These are phyloP conservation scores for Sphyrna mokarran DNA, from an alignment of 2,113 vertebrate species.

Conservation along the genomic window DNA sequence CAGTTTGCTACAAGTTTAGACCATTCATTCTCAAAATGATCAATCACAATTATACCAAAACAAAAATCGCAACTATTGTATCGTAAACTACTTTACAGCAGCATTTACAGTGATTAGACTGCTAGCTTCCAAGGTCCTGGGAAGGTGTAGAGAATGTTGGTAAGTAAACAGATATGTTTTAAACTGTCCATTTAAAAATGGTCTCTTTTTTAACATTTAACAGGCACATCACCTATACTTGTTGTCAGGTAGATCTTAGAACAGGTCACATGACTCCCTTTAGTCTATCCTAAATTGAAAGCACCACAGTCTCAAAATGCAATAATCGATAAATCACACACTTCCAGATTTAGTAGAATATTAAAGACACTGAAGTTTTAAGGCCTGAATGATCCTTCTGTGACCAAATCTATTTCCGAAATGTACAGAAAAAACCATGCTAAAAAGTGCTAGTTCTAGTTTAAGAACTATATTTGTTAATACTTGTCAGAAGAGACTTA, in stretches of 20 bases:
- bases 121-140: too few species aligned
- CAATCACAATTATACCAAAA: neutral
- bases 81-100: neutral
- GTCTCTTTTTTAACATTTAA: neutral
- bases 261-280: neutral
- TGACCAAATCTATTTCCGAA: neutral
- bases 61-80: neutral
- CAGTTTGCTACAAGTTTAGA: neutral
- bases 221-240: neutral
- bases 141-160: too few species aligned
- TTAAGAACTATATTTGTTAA: neutral
- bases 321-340: neutral
- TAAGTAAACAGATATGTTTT: too few species aligned
- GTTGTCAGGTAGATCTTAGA: neutral
- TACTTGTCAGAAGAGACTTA: neutral
- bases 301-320: too few species aligned
- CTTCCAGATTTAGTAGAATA: neutral
- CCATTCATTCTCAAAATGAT: neutral
- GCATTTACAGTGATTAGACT: too few species aligned
- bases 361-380: neutral
- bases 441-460: neutral
- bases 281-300: neutral
- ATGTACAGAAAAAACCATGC: neutral
- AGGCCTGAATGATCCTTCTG: neutral
- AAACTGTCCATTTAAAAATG: too few species aligned